Conservation (phyloP, 2,888 invertebrate genomes). For the Drosophila cracens region DNA sequence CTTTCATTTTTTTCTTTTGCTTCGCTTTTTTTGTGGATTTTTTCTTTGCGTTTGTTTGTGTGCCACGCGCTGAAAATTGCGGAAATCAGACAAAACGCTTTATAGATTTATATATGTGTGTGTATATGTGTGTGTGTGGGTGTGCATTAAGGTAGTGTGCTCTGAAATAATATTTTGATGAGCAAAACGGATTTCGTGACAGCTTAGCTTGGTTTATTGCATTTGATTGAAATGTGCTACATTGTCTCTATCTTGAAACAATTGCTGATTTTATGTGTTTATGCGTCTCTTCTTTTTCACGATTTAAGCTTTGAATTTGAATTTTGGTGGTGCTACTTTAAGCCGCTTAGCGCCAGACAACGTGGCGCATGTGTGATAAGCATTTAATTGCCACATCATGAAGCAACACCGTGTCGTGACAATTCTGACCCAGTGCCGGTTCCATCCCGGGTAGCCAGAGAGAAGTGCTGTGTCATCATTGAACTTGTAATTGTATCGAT, state of each 20-base stretch:
- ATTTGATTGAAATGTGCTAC: constrained; percentile 62
- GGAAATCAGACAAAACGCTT: constrained; percentile 41
- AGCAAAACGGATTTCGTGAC: constrained; percentile 60
- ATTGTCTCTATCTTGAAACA: constrained; percentile 2
- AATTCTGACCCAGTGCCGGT: constrained; percentile 16
- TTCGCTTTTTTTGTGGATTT: constrained; percentile 12
- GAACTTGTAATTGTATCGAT: constrained; percentile 55
- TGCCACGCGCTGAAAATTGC: constrained; percentile 46
- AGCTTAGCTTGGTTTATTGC: constrained; percentile 67
- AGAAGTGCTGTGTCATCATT: constrained; percentile 40
- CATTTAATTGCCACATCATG: constrained; percentile 59
- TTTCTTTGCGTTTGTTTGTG: constrained; percentile 39
- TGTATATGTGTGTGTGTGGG: neutral
- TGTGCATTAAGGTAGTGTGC: constrained; percentile 6
- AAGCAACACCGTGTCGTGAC: constrained; percentile 43
- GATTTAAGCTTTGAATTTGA: constrained; percentile 23
- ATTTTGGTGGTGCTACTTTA: constrained; percentile 14
- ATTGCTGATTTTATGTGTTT: constrained; percentile 5
- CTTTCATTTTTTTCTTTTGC: constrained; percentile 25
- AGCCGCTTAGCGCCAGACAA: constrained; percentile 48
- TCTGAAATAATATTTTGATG: constrained; percentile 47
- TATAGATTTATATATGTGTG: constrained; percentile 12
- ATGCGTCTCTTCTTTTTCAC: neutral
- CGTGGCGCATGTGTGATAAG: constrained; percentile 66
- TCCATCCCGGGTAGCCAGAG: neutral